Percentiles rank a stretch among this genome's conserved stretches.
Evolutionary conservation across 2,113 vertebrate genomes (phyloP).

Genomic region (Xenus cinereus): DNA sequence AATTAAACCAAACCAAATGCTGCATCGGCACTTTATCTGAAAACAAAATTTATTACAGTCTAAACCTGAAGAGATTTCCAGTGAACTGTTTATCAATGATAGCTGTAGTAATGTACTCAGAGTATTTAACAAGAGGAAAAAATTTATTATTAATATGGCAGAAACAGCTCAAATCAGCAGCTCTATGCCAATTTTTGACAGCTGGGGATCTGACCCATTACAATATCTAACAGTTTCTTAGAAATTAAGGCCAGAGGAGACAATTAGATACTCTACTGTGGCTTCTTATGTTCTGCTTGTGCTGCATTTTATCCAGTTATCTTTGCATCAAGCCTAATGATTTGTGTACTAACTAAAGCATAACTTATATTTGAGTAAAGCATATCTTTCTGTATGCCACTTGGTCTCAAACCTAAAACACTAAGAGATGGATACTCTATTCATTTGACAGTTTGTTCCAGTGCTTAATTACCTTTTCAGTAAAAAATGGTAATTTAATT

Average conservation of each 20-base stretch:
- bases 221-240: background rate
- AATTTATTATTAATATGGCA: background rate
- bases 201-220: background rate
- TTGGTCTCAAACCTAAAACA: background rate
- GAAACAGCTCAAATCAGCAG: background rate
- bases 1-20: background rate
- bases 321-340: background rate
- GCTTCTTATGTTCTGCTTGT: background rate
- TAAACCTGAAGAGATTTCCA: background rate
- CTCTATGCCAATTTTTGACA: background rate
- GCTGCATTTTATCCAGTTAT: background rate
- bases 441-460: background rate
- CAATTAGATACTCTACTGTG: background rate
- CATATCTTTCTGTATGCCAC: background rate
- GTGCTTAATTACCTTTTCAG: background rate
- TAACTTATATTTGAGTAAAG: background rate
- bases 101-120: background rate
- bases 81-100: background rate
- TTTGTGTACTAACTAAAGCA: background rate
- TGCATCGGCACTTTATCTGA: background rate
- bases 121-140: background rate
- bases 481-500: background rate
- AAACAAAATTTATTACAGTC: background rate
- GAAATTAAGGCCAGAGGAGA: background rate
- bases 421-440: background rate